Base-by-base conservation (phyloP, 2,888 invertebrate species). In the Heterodera filipjevi region DNA sequence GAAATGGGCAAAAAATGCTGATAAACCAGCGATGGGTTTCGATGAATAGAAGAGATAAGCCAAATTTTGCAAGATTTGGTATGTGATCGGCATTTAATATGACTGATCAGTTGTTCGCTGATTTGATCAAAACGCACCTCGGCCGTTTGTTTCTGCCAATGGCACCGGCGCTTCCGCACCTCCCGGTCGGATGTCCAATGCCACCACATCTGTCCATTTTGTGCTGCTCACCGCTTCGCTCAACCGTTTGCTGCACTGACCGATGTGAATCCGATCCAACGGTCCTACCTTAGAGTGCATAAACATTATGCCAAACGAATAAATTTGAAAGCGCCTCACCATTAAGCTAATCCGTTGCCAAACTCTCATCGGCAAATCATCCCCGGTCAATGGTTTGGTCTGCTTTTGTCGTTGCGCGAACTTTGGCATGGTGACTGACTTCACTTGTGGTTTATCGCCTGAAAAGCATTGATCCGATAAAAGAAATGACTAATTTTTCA, bases 221-320 rank as follows among this genome's bases (percentile, higher is more conserved):
- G 32, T 66, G 68, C 46, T 49, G 68, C 27, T 44, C 49, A 79
- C 33, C 27, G 59, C 44, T 8, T 78, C 49, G n/a, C 71, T 12
- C 33, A 72, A 53, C 10, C 77, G 35, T 49, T 74, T 80, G 76
- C 75, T 77, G 33, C 73, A 72, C 33, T 77, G 70, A 30, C 68
- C 79, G n/a, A 81, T 59, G 22, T 64, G 44, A 3, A 81, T 59
- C n/a, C 81, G 70, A 32, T 81, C 81, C 32, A 74, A 44, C 33
- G 81, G 81, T 27, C 39, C 59, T 22, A 27, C 59, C 59, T 59
- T 5, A 59, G 22, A 8, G 27, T 27, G 27, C n/a, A 59, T 8
- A n/a, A 0, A 27, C 27, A 27, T 59, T 59, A 10, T n/a, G 59
- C 59, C 53, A 53, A 53, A 53, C 53, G 10, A 10, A 3, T 10